Evolutionary conservation across 2,888 invertebrate genomes (phyloP), one percentile per base, ranked within the genome.

Genomic region (Autographa pulchrina): DNA sequence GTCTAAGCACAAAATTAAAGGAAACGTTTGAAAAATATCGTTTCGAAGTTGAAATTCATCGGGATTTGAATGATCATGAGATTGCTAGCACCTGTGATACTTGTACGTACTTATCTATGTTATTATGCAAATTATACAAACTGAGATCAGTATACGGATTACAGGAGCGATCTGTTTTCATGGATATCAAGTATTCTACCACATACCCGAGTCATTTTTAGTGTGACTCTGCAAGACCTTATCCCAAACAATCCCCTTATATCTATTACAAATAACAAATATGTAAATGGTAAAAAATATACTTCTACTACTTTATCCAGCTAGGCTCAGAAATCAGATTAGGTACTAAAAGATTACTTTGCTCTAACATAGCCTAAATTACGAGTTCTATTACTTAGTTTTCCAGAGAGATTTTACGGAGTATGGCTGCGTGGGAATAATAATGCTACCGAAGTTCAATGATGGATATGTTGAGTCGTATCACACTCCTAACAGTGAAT

Each of bases 391-490:
- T 7, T 48, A 60, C 61, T 4, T 61, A 78, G 78, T 78, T 59
- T 78, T 78, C 31, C 69, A 78, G 16, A 63, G 63, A 9, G 79
- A 82, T 62, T 82, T 82, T 54, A 70, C 81, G 8, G 72, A 73
- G 8, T 83, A 83, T 18, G 82, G 82, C 7, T 73, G 75, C 41
- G 77, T 77, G 18, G 82, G 65, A n/a, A 61, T 82, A 4, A 79
- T 84, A 58, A 70, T 83, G 68, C 38, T 82, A 9, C 65, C 76
- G 0, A 68, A 65, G 54, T 70, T 66, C 0, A 70, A 18, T 14
- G 43, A 56, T 18, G 82, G 80, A 0, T 6, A 62, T 2, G 72
- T 80, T 31, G 76, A 75, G 60, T 72, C 82, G 0, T 54, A 62
- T 25, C 76, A 80, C 38, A 67, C 66, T 1, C 65, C 76, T 1